phyloP scores from a whole-genome alignment of 2,888 invertebrate species.

The Elmis aenea region DNA sequence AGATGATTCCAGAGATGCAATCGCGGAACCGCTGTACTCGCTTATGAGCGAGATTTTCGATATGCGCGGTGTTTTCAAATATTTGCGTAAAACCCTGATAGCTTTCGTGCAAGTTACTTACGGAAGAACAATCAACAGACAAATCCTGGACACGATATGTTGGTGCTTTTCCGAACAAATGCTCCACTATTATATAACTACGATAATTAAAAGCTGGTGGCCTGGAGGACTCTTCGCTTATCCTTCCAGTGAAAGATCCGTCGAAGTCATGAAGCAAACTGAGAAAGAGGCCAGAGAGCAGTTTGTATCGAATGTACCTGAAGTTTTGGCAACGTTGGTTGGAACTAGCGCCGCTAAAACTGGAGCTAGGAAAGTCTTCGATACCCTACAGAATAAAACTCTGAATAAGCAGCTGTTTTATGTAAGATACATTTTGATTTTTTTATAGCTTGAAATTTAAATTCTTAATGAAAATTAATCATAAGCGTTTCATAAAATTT shows the following conservation, averaged over 20 bases:
- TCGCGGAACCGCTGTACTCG: constrained; percentile 86
- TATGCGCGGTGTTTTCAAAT: constrained; percentile 81
- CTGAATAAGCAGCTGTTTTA: constrained; percentile 89
- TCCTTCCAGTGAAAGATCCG: constrained; percentile 50
- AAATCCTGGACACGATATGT: constrained; percentile 80
- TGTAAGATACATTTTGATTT: constrained; percentile 54
- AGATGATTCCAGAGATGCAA: constrained; percentile 71
- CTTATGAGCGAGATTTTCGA: constrained; percentile 87
- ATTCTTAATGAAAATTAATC: too few relatives aligned
- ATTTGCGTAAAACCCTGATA: constrained; percentile 81
- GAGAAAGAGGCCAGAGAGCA: constrained; percentile 64
- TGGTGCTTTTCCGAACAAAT: constrained; percentile 88
- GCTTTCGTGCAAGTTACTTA: constrained; percentile 84
- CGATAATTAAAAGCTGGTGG: constrained; percentile 85
- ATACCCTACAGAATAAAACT: constrained; percentile 75
- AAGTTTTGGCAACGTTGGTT: constrained; percentile 76
- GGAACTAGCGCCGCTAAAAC: constrained; percentile 79
- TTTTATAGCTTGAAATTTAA: constrained; percentile 3
- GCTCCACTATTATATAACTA: constrained; percentile 80
- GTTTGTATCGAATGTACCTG: constrained; percentile 69
- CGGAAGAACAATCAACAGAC: constrained; percentile 88
- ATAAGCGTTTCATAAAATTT: too few relatives aligned
- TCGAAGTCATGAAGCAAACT: constrained; percentile 64
- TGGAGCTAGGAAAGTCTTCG: constrained; percentile 81
- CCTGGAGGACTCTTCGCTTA: constrained; percentile 73